Conservation (phyloP, 2,113 vertebrate species). For the Saguinus midas region DNA sequence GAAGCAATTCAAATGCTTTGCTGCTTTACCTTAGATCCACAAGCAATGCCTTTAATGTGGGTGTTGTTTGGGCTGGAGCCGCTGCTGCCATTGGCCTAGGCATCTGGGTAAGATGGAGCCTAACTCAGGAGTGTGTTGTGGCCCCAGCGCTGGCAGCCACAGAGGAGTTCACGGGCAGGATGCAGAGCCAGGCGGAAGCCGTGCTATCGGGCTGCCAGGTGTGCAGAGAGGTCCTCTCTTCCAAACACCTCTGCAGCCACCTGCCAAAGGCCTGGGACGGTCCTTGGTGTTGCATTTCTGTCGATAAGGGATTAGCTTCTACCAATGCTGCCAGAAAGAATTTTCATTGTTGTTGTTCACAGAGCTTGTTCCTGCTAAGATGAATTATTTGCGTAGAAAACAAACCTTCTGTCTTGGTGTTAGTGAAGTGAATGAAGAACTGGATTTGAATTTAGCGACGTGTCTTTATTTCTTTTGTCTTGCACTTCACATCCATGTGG, state of each 20-base stretch:
- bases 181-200: rapidly evolving
- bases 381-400: background rate
- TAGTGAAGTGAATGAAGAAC: background rate
- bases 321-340: background rate
- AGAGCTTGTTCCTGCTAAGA: background rate
- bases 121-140: rapidly evolving
- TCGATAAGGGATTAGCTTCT: background rate
- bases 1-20: background rate
- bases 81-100: background rate
- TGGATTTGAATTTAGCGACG: background rate
- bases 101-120: background rate
- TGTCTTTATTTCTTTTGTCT: background rate
- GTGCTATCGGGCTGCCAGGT: background rate
- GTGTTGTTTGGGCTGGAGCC: rapidly evolving
- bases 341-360: background rate
- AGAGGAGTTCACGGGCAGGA: background rate
- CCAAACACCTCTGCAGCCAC: background rate
- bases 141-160: rapidly evolving
- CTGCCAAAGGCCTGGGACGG: background rate
- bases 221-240: background rate
- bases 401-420: background rate
- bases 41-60: background rate
- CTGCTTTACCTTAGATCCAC: background rate
- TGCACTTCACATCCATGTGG: background rate
- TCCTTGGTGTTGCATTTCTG: background rate